Evolutionary conservation across 2,113 vertebrate genomes (phyloP), one percentile per base, ranked within the genome.

Genomic region (Circaetus cinerascens): DNA sequence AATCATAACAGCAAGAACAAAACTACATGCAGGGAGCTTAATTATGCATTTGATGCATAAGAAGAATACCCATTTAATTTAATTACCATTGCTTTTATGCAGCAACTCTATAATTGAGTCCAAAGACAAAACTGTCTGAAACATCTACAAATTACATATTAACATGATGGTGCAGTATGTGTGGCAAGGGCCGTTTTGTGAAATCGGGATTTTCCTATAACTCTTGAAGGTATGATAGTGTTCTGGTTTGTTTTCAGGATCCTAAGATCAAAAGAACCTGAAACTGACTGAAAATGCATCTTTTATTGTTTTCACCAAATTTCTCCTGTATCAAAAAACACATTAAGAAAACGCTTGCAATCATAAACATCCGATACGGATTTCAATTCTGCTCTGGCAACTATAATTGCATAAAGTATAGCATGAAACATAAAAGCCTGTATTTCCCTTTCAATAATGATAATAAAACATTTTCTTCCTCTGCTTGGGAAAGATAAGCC

Each of bases 1-100:
- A 87, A 93, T 94, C 91, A 43, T 53, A 95, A 93, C 51, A 91
- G 83, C 67, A 82, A 93, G 89, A 94, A 85, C 73, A 91, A 94
- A 94, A 95, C 91, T 76, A 95, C 77, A 69, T 50, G 77, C 74
- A 82, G 91, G 62, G 66, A 87, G 85, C 89, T 91, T 91, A 95
- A 94, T 93, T 95, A 87, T 50, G 80, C 88, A 87, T 79, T 87
- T 79, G 73, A 89, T 85, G 83, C 73, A 43, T 81, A 91, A 84
- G 83, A 89, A 96, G 77, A 97, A 91, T 85, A 93, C 27, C 45
- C 86, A 81, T 91, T 96, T 95, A 92, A 94, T 97, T 95, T 79
- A 96, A 95, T 96, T 95, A 91, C 41, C 77, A 60, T 73, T 85
- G 84, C 89, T 96, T 95, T 94, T 91, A 87, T 82, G 72, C 68